Percentiles rank a stretch among this genome's conserved stretches.
phyloP scores from a whole-genome alignment of 92 coral and sea anemone species.

The Plumapathes pennacea region DNA sequence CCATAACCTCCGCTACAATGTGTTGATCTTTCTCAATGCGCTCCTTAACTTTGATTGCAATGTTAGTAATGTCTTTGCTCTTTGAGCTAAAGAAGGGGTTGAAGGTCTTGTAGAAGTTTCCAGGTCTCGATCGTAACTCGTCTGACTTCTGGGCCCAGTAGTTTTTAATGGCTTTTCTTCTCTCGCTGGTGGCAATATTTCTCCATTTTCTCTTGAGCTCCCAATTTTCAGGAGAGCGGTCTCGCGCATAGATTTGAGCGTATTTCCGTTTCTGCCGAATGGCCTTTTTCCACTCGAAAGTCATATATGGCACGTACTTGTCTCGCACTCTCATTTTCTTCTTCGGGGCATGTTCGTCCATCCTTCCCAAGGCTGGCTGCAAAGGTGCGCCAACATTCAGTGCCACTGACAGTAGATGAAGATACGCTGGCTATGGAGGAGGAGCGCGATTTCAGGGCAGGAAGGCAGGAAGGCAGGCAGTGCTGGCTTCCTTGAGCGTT shows the following conservation, averaged over 20 bases:
- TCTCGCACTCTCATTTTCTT: conserved; percentile 37
- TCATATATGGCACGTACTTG: conserved; percentile 31
- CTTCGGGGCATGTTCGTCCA: neutral
- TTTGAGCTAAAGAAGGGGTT: conserved; percentile 30
- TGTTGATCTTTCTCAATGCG: conserved; percentile 41
- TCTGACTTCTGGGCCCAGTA: conserved; percentile 24
- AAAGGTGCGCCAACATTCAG: too few species aligned
- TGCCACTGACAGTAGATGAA: too few species aligned
- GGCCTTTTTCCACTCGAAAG: conserved; percentile 22
- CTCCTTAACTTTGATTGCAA: conserved; percentile 9
- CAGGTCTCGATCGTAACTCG: conserved; percentile 20
- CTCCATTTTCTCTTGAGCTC: conserved; percentile 25
- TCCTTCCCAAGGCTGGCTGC: too few species aligned
- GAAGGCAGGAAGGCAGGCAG: too few species aligned
- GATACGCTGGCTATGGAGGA: too few species aligned
- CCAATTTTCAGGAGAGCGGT: conserved; percentile 34
- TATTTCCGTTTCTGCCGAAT: conserved; percentile 24
- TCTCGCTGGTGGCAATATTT: neutral
- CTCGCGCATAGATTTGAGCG: conserved; percentile 19
- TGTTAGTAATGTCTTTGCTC: conserved; percentile 3
- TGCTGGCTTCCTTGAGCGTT: too few species aligned
- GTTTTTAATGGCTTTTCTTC: conserved; percentile 10
- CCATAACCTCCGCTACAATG: conserved; percentile 41
- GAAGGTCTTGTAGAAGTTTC: conserved; percentile 26
- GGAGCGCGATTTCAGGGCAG: too few species aligned